Evolutionary conservation across 2,797 vertebrate species (phyloP).

Genomic region (Apodemus agrarius): DNA sequence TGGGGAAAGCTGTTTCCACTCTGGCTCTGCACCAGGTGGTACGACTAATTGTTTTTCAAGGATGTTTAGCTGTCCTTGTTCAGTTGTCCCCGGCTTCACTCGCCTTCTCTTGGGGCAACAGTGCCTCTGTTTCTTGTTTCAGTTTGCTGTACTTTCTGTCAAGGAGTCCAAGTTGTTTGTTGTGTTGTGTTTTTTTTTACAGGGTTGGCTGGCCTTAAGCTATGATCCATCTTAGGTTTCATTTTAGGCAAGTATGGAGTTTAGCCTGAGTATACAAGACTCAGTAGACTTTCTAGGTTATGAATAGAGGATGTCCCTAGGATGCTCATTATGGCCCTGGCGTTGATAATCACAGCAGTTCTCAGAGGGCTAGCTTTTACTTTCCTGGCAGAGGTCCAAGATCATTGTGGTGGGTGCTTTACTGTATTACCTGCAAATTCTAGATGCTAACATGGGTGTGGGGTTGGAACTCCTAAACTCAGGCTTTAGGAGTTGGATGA

Average conservation of each 20-base stretch:
- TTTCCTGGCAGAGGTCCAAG: conserved; percentile 67
- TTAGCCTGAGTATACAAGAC: background rate
- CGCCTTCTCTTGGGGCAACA: background rate
- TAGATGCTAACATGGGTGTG: background rate
- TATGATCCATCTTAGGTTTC: background rate
- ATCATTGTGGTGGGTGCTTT: conserved; percentile 10
- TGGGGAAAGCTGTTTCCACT: conserved; percentile 29
- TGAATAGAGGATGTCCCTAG: background rate
- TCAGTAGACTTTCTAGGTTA: background rate
- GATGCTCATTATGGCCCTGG: conserved; percentile 64
- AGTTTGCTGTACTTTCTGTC: background rate
- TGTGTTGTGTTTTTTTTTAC: conserved; percentile 12
- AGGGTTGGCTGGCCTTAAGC: conserved; percentile 30
- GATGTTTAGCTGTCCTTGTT: background rate
- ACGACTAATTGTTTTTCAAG: conserved; percentile 51
- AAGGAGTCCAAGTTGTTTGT: conserved; percentile 5
- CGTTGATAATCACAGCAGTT: conserved; percentile 53
- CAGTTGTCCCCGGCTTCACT: conserved; percentile 29
- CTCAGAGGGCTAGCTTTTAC: conserved; percentile 53
- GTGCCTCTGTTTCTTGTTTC: background rate
- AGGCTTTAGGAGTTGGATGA: conserved; percentile 1
- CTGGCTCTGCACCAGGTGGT: background rate
- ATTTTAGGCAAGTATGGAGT: conserved; percentile 38
- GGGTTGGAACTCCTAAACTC: background rate
- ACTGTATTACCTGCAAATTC: conserved; percentile 39